Evolutionary conservation across 2,888 invertebrate species (phyloP).

Genomic region (Acleris literana): DNA sequence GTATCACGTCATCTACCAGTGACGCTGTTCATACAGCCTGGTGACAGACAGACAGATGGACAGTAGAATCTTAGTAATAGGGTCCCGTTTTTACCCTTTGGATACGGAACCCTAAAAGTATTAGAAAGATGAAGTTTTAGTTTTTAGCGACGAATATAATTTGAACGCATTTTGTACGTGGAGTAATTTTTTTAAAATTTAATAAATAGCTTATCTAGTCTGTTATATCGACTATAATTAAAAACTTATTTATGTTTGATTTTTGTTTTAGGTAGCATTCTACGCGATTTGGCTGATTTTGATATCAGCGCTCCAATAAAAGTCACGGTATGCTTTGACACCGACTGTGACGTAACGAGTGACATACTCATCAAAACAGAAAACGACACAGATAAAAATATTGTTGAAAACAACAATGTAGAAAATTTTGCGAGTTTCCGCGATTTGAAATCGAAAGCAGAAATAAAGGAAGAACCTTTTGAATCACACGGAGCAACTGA

Average conservation of each 20-base stretch:
- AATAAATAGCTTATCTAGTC: too few species aligned
- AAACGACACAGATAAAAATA: constrained; percentile 3
- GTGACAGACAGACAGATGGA: too few species aligned
- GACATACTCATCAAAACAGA: constrained; percentile 7
- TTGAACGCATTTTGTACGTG: too few species aligned
- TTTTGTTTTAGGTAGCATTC: constrained; percentile 25
- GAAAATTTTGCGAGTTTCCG: background rate
- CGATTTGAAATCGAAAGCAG: background rate
- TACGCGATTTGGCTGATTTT: constrained; percentile 14
- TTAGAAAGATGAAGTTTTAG: too few species aligned
- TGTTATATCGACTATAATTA: background rate
- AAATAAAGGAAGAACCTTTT: constrained; percentile 1
- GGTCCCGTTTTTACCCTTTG: too few species aligned
- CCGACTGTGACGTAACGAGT: constrained; percentile 4
- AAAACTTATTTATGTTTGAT: background rate
- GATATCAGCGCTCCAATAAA: constrained; percentile 19
- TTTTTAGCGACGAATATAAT: too few species aligned
- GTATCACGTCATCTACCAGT: too few species aligned
- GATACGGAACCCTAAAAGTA: too few species aligned
- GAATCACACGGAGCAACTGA: background rate
- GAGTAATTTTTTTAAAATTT: too few species aligned
- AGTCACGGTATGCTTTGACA: constrained; percentile 14
- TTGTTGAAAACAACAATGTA: background rate
- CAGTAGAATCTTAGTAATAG: too few species aligned
- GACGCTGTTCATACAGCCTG: too few species aligned